phyloP scores from a whole-genome alignment of 64 coral and sea anemone species.

The Orbicella faveolata region DNA sequence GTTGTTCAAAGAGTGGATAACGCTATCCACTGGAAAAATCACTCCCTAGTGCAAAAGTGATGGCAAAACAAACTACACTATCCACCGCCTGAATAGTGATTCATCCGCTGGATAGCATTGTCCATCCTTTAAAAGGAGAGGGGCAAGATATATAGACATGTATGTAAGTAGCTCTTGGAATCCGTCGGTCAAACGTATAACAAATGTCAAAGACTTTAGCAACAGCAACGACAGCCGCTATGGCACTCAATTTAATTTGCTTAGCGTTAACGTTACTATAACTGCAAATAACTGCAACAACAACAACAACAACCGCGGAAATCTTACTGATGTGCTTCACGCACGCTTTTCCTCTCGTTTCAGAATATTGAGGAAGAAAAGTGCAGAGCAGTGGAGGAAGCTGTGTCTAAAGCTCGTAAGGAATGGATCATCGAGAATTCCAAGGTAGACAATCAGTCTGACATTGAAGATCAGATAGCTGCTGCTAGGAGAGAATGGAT shows the following conservation, averaged over 20 bases:
- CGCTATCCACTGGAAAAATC: too few species aligned
- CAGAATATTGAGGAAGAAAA: conserved; percentile 15
- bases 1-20: too few species aligned
- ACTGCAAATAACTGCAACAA: not conserved
- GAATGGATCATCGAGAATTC: conserved; percentile 26
- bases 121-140: too few species aligned
- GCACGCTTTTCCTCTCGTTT: not conserved
- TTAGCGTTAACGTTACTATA: not conserved
- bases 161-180: too few species aligned
- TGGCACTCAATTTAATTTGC: not conserved
- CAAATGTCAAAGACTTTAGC: too few species aligned
- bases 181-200: too few species aligned
- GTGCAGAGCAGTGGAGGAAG: conserved; percentile 12
- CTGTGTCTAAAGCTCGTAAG: conserved; percentile 20
- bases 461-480: conserved; percentile 35
- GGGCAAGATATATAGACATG: too few species aligned
- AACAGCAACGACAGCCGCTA: too few species aligned
- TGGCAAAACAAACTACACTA: too few species aligned
- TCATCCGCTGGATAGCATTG: too few species aligned
- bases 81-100: too few species aligned
- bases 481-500: conserved; percentile 33
- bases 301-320: not conserved
- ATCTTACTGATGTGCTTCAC: not conserved
- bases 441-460: not conserved
- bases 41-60: too few species aligned